Conservation (phyloP, 2,888 invertebrate species). For the Encarsia formosa region DNA sequence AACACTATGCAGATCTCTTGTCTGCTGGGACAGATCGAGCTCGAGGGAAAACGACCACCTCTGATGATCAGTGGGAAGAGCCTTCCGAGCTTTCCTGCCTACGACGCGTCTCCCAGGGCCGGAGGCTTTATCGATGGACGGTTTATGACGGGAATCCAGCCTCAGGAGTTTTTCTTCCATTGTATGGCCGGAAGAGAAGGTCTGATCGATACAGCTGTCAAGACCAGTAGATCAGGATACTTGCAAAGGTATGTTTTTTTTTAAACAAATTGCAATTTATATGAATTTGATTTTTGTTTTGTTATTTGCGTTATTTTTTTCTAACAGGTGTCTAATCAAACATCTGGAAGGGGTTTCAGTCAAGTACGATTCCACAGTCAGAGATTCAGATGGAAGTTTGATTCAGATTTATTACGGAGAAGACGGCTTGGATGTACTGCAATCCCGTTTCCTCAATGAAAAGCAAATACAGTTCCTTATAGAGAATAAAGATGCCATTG, state of each 20-base stretch:
- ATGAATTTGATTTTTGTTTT: background rate
- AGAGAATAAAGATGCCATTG: constrained; percentile 70
- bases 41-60: constrained; percentile 96
- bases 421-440: constrained; percentile 86
- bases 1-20: constrained; percentile 99
- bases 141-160: constrained; percentile 97
- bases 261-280: background rate
- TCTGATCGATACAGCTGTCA: constrained; percentile 98
- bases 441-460: constrained; percentile 76
- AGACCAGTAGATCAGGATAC: constrained; percentile 98
- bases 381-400: constrained; percentile 90
- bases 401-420: constrained; percentile 89
- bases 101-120: constrained; percentile 83
- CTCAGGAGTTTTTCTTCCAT: constrained; percentile 98
- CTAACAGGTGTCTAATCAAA: constrained; percentile 77
- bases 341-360: constrained; percentile 94
- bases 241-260: constrained; percentile 51
- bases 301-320: constrained; percentile 58
- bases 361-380: constrained; percentile 89
- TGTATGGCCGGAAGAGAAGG: constrained; percentile 99
- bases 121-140: constrained; percentile 96
- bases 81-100: constrained; percentile 86
- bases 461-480: constrained; percentile 76
- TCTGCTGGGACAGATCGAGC: constrained; percentile 93
- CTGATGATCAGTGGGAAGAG: constrained; percentile 89